phyloP scores from a whole-genome alignment of 1,140 invertebrate species.

The Lethocerus indicus region DNA sequence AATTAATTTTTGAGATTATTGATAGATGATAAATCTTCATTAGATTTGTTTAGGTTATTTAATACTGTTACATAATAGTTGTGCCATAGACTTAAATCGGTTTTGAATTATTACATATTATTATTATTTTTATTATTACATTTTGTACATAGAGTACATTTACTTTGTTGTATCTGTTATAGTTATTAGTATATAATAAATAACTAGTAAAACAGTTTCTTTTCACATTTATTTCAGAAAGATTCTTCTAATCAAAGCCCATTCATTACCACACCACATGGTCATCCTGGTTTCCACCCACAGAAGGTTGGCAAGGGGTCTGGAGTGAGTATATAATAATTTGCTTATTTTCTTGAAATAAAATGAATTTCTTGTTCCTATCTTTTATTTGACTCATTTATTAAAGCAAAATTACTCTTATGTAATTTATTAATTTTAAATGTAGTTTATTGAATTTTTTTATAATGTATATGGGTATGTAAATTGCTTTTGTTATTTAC shows the following conservation, averaged over 20 bases:
- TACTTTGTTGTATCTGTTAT: not conserved
- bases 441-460: too few species aligned
- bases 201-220: slow-evolving; percentile 7
- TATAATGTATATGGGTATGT: too few species aligned
- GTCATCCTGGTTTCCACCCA: slow-evolving; percentile 83
- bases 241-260: slow-evolving; percentile 45
- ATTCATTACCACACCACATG: slow-evolving; percentile 74
- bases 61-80: not conserved
- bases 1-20: not conserved
- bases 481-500: too few species aligned
- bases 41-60: not conserved
- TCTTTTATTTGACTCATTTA: slow-evolving; percentile 13
- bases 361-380: slow-evolving; percentile 8
- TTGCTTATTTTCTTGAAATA: not conserved
- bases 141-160: not conserved
- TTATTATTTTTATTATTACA: not conserved
- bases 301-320: slow-evolving; percentile 78
- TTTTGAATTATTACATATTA: not conserved
- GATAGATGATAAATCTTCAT: not conserved
- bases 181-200: not conserved
- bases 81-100: not conserved
- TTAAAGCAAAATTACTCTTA: too few species aligned
- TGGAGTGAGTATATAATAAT: slow-evolving; percentile 34
- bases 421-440: too few species aligned
- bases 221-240: slow-evolving; percentile 42